Base-by-base conservation (phyloP, 2,888 invertebrate species). In the Tiliacea citrago region DNA sequence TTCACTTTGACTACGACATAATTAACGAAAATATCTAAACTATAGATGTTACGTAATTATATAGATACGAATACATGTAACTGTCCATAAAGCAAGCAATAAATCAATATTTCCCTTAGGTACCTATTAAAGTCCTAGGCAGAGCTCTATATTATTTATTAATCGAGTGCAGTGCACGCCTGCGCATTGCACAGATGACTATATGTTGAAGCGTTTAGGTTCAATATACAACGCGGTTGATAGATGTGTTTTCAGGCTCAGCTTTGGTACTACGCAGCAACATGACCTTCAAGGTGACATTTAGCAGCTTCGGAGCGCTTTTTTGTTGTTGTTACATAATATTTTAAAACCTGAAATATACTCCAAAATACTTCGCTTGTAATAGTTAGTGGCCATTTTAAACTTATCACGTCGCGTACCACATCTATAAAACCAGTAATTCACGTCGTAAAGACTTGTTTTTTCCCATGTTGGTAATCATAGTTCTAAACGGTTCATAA, bases 161-260 rank as follows among this genome's bases (percentile, higher is more conserved):
- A n/a, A 18, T 66, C n/a, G 18, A 55, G 29, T 68, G 68, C 60
- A 74, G n/a, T 68, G 68, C 75, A 75, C 75, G 80, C 76, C 63
- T 80, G 80, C 75, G 80, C 76, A 51, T 68, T 80, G 63, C 75
- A 65, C 71, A 71, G 63, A 65, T n/a, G n/a, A 57, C 60, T 45
- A 12, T 66, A 45, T 12, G 0, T 0, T 1, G 0, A 9, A n/a
- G 16, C 0, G 0, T 1, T 68, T 58, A 49, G 10, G 53, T 49
- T 42, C 1, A 65, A 18, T 69, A 21, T 69, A 51, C 2, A 29
- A 13, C 12, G 49, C 1, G 0, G 24, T 2, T 68, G 18, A 10
- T 24, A 18, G 49, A 58, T 80, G 47, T 69, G 66, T 74, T 77
- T 77, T 29, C 57, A 62, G 35, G 24, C 24, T 49, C 39, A 65